Percentiles rank a stretch among this genome's conserved stretches.
These are phyloP conservation scores for Malurus alboscapulatus DNA, from an alignment of 2,113 vertebrate genomes.

Conservation along the genomic window DNA sequence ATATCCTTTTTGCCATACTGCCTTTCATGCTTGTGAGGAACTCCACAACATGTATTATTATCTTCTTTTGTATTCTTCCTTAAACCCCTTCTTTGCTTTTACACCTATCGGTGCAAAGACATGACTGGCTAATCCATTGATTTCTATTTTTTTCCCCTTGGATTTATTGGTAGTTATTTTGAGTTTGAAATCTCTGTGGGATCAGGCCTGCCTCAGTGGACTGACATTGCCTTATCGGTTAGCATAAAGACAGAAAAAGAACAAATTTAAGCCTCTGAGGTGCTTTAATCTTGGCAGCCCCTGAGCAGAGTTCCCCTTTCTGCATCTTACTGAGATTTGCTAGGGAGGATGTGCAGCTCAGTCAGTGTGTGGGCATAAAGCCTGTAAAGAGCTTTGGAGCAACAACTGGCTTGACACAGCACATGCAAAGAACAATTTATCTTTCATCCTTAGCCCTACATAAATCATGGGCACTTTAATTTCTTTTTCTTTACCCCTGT, in stretches of 20 bases:
- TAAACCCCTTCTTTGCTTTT: conserved; percentile 10
- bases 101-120: not conserved
- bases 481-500: not conserved
- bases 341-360: conserved; percentile 8
- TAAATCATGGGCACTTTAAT: not conserved
- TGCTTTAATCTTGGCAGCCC: conserved; percentile 17
- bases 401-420: conserved; percentile 30
- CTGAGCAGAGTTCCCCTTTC: conserved; percentile 19
- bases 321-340: not conserved
- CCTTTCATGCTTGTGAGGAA: not conserved
- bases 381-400: conserved; percentile 50
- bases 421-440: not conserved
- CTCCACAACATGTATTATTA: not conserved
- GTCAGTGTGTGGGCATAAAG: conserved; percentile 47
- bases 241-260: conserved; percentile 11
- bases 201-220: not conserved
- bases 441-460: conserved; percentile 14
- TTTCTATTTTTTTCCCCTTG: not conserved
- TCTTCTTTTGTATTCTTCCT: not conserved
- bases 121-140: not conserved
- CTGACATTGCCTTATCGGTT: not conserved
- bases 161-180: not conserved
- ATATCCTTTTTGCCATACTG: not conserved
- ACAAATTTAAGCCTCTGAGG: conserved; percentile 20
- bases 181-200: not conserved